Evolutionary conservation across 2,113 vertebrate species (phyloP).

Genomic region (Eurypyga helias): DNA sequence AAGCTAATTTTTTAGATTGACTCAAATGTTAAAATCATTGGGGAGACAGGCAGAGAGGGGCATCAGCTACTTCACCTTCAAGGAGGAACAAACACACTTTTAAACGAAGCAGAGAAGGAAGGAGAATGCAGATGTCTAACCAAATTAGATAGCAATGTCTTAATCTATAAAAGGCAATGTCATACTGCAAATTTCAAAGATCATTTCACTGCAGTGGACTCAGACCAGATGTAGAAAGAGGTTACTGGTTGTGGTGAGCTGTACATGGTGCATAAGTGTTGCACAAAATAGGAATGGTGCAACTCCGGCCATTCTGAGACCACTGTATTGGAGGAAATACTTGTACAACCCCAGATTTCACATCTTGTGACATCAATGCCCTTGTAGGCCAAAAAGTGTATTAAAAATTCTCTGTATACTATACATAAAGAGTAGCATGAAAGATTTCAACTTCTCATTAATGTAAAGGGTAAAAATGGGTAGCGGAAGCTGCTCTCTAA

Average conservation of each 20-base stretch:
- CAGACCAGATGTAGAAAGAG: rapidly evolving
- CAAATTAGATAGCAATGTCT: neutral
- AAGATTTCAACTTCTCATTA: neutral
- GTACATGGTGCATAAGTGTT: neutral
- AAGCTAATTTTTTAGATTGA: neutral
- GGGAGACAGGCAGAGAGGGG: neutral
- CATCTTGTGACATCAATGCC: neutral
- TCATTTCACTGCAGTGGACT: neutral
- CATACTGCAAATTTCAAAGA: neutral
- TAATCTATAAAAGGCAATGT: neutral
- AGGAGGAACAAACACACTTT: neutral
- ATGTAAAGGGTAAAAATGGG: neutral
- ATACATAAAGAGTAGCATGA: neutral
- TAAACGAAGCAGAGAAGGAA: neutral
- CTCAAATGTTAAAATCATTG: neutral
- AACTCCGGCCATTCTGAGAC: neutral
- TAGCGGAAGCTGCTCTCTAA: neutral
- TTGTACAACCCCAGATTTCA: neutral
- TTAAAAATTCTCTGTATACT: neutral
- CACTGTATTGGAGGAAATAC: neutral
- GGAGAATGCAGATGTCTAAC: neutral
- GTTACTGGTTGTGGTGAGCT: neutral
- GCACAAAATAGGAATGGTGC: neutral
- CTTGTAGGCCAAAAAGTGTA: neutral
- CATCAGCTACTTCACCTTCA: neutral